Conservation (phyloP, 2,113 vertebrate species). For the Halcyon malimbica region DNA sequence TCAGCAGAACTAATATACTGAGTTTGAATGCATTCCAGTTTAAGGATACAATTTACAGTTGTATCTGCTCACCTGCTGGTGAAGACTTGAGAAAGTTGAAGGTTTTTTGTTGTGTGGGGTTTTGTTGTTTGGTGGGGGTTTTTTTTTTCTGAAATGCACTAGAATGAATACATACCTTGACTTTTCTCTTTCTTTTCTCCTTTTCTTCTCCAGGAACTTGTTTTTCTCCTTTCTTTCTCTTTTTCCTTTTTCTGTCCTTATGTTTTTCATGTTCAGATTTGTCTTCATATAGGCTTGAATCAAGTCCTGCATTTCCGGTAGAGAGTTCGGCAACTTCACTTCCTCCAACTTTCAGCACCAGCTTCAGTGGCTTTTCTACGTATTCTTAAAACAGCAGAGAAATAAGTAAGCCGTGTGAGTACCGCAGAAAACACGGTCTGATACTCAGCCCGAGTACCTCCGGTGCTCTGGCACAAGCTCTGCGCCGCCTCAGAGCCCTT, state of each 20-base stretch:
- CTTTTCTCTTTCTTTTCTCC: conserved; percentile 83
- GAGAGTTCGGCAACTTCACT: conserved; percentile 90
- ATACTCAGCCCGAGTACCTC: too few species aligned
- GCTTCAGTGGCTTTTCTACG: conserved; percentile 89
- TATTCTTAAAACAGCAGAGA: conserved; percentile 64
- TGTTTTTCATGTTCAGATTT: conserved; percentile 87
- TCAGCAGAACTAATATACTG: rapidly evolving
- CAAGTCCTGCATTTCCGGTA: conserved; percentile 86
- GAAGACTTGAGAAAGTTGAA: not conserved
- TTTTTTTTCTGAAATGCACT: not conserved
- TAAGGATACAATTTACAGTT: not conserved
- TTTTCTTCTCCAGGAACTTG: conserved; percentile 84
- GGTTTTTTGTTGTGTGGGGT: too few species aligned
- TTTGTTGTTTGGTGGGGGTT: too few species aligned
- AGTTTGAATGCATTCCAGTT: not conserved
- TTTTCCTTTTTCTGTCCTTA: conserved; percentile 94
- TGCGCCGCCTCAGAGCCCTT: not conserved
- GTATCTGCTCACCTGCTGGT: not conserved
- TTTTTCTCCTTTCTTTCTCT: conserved; percentile 94
- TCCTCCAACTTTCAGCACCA: conserved; percentile 96
- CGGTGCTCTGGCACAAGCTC: not conserved
- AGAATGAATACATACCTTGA: conserved; percentile 10
- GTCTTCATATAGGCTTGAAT: conserved; percentile 79
- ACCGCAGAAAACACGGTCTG: too few species aligned
- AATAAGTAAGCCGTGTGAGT: not conserved